phyloP scores from a whole-genome alignment of 2,888 invertebrate species.

The Epinotia nisella region DNA sequence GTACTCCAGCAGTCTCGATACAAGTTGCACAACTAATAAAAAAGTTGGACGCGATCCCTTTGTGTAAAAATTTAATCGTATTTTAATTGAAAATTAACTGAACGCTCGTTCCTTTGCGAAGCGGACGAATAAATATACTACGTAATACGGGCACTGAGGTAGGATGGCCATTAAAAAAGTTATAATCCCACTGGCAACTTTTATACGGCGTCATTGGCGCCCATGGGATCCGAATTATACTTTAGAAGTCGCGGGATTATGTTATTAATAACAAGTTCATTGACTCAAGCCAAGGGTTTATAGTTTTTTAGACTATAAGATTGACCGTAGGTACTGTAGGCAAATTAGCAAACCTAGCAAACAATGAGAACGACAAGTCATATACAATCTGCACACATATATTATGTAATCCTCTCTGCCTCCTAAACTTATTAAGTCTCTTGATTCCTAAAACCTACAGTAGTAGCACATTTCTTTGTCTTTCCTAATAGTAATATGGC shows the following conservation, averaged over 20 bases:
- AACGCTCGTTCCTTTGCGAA: slow-evolving; percentile 4
- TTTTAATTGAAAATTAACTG: slow-evolving; percentile 41
- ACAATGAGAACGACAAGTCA: background rate
- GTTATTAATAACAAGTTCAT: background rate
- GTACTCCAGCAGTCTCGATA: slow-evolving; percentile 16
- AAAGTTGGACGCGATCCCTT: slow-evolving; percentile 39
- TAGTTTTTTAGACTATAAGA: background rate
- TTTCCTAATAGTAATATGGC: too few species aligned
- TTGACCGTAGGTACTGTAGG: background rate
- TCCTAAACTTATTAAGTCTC: background rate
- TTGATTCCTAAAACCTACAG: background rate
- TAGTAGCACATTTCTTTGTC: background rate
- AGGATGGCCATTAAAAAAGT: slow-evolving; percentile 14
- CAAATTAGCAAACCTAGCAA: background rate
- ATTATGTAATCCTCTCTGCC: too few species aligned
- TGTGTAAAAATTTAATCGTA: slow-evolving; percentile 38
- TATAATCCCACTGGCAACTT: slow-evolving; percentile 6
- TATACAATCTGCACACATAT: background rate
- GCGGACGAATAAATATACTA: slow-evolving; percentile 17
- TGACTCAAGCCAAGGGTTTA: background rate
- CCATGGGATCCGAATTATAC: background rate
- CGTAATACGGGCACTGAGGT: background rate
- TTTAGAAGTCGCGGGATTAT: background rate
- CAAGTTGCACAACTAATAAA: slow-evolving; percentile 41
- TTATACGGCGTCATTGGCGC: background rate